Conservation (phyloP, 1,140 invertebrate genomes). For the Pantala flavescens region DNA sequence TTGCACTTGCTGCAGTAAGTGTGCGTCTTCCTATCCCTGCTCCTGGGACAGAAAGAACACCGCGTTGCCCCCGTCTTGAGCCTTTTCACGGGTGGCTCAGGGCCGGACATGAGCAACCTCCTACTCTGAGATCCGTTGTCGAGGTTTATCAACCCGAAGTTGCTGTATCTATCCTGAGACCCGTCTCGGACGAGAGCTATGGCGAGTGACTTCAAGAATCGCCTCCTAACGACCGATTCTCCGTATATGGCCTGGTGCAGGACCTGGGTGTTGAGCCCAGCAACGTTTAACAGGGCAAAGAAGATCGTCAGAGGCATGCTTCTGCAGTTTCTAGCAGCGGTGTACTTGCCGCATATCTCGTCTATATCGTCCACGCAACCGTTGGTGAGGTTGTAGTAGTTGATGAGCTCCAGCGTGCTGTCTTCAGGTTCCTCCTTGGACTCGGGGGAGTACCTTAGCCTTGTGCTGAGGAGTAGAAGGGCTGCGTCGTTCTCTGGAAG, state of each 20-base stretch:
- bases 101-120: not conserved
- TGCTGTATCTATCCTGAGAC: not conserved
- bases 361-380: not conserved
- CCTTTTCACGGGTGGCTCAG: not conserved
- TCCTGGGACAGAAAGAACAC: not conserved
- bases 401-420: not conserved
- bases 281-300: not conserved
- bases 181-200: not conserved
- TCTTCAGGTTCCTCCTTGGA: not conserved
- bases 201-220: not conserved
- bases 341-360: slow-evolving; percentile 6
- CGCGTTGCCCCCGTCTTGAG: not conserved
- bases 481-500: not conserved
- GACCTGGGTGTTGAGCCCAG: not conserved
- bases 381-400: not conserved
- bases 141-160: not conserved
- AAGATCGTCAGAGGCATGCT: slow-evolving; percentile 11
- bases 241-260: not conserved
- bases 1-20: not conserved
- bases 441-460: not conserved
- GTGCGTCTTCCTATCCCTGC: not conserved
- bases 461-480: slow-evolving; percentile 4
- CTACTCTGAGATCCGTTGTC: not conserved
- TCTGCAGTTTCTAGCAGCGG: slow-evolving; percentile 1
- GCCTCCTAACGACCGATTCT: not conserved